Evolutionary conservation across 2,113 vertebrate species (phyloP).

Genomic region (Periophthalmus modestus): DNA sequence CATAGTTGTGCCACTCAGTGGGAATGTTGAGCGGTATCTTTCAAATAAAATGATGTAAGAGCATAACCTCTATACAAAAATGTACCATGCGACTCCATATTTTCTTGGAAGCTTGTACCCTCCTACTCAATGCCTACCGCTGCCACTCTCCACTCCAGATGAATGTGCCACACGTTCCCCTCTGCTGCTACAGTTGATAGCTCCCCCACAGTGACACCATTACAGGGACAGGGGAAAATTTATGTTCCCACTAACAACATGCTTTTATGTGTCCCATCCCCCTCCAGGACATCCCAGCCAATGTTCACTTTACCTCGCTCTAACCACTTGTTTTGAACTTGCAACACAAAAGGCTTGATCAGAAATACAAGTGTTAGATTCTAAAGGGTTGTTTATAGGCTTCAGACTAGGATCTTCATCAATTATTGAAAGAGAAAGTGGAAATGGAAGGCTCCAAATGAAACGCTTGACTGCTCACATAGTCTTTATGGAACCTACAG

Average conservation of each 20-base stretch:
- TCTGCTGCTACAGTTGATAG: constrained; percentile 29
- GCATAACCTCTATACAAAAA: not conserved
- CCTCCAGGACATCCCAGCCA: not conserved
- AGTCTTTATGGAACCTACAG: constrained; percentile 46
- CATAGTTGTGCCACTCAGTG: too few relatives aligned
- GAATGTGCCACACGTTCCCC: not conserved
- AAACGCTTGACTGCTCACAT: constrained; percentile 23
- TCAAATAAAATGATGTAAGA: too few relatives aligned
- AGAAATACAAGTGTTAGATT: not conserved
- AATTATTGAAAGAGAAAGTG: constrained; percentile 64
- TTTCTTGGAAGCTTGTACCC: not conserved
- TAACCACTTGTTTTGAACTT: not conserved
- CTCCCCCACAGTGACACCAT: constrained; percentile 15
- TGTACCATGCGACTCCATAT: not conserved
- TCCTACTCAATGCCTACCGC: not conserved
- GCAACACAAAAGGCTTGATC: not conserved
- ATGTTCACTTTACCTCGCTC: not conserved
- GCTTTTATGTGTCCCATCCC: constrained; percentile 51
- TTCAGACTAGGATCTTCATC: constrained; percentile 50
- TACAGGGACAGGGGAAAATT: constrained; percentile 32
- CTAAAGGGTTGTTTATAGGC: not conserved
- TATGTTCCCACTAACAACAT: constrained; percentile 42
- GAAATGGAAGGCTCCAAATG: constrained; percentile 57
- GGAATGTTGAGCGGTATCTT: too few relatives aligned
- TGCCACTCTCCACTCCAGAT: not conserved